Conservation (phyloP, 2,113 vertebrate genomes). For the Camarhynchus parvulus region DNA sequence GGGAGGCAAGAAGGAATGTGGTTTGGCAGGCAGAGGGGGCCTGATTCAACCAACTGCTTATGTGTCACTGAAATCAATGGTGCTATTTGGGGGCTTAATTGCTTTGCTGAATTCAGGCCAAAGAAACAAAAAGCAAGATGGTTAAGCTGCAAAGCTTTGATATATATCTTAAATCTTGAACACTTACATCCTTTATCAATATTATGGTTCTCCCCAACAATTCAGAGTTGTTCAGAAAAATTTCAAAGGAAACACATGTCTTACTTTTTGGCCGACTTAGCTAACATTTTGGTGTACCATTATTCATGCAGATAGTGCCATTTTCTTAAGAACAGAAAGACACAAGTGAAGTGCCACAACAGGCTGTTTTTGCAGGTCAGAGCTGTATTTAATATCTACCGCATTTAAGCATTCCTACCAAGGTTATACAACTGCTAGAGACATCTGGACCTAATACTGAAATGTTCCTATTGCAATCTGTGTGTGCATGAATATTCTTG, state of each 20-base stretch:
- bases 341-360: not conserved
- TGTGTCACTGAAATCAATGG: not conserved
- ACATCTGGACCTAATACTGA: conserved; percentile 29
- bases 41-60: not conserved
- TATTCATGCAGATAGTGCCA: not conserved
- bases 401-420: not conserved
- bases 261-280: not conserved
- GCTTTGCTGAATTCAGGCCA: conserved; percentile 36
- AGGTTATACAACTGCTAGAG: conserved; percentile 30
- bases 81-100: conserved; percentile 11
- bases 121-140: not conserved
- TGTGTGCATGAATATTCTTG: not conserved
- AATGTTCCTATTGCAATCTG: conserved; percentile 4
- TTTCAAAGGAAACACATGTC: not conserved
- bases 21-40: not conserved
- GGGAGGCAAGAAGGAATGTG: not conserved
- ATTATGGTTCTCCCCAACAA: not conserved
- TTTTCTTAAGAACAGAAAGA: not conserved
- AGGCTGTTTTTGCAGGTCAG: not conserved
- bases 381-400: not conserved
- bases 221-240: not conserved
- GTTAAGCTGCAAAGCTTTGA: not conserved
- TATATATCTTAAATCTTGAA: not conserved
- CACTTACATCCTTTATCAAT: not conserved
- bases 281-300: not conserved